Evolutionary conservation across 2,888 invertebrate genomes (phyloP).

Genomic region (Serripes groenlandicus): DNA sequence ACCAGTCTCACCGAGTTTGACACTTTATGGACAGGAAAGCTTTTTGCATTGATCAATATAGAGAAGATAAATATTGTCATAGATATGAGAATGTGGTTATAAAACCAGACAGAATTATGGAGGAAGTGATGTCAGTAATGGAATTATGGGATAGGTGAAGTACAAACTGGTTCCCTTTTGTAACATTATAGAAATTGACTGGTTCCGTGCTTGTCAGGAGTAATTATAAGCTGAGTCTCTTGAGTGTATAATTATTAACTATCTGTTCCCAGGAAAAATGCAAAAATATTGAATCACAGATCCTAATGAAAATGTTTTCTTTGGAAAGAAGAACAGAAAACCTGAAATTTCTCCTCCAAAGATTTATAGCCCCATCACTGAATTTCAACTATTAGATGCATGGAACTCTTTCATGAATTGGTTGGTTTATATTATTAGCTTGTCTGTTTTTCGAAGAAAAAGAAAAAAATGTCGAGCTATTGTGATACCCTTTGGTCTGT

Average conservation of each 20-base stretch:
- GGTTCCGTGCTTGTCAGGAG: conserved; percentile 8
- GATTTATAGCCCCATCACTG: conserved; percentile 11
- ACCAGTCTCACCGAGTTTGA: background rate
- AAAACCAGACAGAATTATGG: conserved; percentile 21
- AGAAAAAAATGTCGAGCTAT: too few species aligned
- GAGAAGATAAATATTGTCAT: background rate
- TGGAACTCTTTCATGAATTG: too few species aligned
- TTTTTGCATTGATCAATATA: conserved; percentile 2
- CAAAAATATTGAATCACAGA: background rate
- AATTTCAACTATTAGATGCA: too few species aligned
- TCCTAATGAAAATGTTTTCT: background rate
- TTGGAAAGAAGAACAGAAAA: background rate
- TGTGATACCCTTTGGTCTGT: too few species aligned
- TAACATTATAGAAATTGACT: conserved; percentile 16
- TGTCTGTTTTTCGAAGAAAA: too few species aligned
- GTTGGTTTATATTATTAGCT: too few species aligned
- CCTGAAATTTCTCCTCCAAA: background rate
- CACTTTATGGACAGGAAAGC: conserved; percentile 9
- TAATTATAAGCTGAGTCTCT: background rate
- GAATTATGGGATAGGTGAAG: conserved; percentile 28
- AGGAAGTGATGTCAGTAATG: conserved; percentile 27
- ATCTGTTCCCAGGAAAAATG: conserved; percentile 1
- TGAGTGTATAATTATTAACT: conserved; percentile 8
- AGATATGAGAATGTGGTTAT: conserved; percentile 8
- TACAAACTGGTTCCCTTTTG: conserved; percentile 23